Evolutionary conservation across 2,797 vertebrate species (phyloP).

Genomic region (Chrosomus eos): DNA sequence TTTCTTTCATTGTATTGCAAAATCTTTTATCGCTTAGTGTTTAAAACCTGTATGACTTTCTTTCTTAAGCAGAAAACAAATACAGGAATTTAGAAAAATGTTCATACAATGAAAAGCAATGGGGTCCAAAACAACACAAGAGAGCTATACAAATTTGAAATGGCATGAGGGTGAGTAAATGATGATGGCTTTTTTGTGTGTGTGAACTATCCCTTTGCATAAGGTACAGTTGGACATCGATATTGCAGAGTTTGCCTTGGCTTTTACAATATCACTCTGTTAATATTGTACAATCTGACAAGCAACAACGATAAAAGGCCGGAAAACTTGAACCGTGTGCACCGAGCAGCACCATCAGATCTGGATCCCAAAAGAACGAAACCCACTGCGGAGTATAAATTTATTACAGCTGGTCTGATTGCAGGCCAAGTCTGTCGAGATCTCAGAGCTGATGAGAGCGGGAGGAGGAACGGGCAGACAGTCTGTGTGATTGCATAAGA

Average conservation of each 20-base stretch:
- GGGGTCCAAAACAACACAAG: not conserved
- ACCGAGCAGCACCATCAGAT: slow-evolving; percentile 35
- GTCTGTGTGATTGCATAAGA: slow-evolving; percentile 49
- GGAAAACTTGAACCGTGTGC: not conserved
- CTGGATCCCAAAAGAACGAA: slow-evolving; percentile 21
- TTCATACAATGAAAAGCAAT: not conserved
- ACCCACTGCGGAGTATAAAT: slow-evolving; percentile 27
- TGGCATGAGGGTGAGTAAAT: not conserved
- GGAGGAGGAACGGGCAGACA: slow-evolving; percentile 25
- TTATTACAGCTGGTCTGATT: slow-evolving; percentile 52
- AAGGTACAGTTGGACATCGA: not conserved
- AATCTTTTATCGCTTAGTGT: not conserved
- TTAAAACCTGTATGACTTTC: not conserved
- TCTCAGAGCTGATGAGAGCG: slow-evolving; percentile 41
- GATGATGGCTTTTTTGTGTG: not conserved
- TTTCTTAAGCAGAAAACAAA: not conserved
- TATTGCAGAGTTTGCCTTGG: not conserved
- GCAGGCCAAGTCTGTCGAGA: slow-evolving; percentile 41
- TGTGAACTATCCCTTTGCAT: not conserved
- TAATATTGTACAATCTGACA: slow-evolving; percentile 9
- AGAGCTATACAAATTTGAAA: not conserved
- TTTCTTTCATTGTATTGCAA: not conserved
- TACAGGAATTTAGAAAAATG: no score
- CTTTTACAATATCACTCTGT: not conserved
- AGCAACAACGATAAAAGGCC: slow-evolving; percentile 24